A percentile compares a stretch with the other conserved stretches of the same genome.
These are phyloP conservation scores for Arctocebus calabarensis DNA, from an alignment of 2,797 vertebrate genomes.

Conservation along the genomic window DNA sequence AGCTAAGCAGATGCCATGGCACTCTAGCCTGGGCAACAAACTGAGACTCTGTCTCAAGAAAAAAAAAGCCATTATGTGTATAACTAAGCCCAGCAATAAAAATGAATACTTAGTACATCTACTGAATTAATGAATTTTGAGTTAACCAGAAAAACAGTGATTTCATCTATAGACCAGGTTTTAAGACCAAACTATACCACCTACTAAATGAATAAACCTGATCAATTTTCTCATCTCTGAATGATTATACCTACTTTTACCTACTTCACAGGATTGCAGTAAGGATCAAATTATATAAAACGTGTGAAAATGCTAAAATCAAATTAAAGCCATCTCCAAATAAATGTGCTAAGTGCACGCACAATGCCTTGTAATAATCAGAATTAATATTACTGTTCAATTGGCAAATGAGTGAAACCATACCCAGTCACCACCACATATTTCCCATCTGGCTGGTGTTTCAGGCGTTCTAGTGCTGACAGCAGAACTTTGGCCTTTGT, in stretches of 20 bases:
- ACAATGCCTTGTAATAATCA: background rate
- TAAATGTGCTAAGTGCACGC: background rate
- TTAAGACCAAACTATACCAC: background rate
- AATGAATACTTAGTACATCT: background rate
- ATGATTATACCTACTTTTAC: background rate
- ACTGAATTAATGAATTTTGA: background rate
- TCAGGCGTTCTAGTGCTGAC: constrained; percentile 91
- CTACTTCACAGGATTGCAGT: background rate
- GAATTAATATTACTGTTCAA: background rate
- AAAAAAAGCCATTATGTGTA: background rate
- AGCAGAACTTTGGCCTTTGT: constrained; percentile 97
- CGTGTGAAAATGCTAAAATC: background rate
- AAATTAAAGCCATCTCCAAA: background rate
- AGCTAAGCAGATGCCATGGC: too few species aligned
- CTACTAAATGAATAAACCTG: background rate
- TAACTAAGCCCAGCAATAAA: constrained; percentile 37
- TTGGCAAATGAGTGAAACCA: constrained; percentile 51
- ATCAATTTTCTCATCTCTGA: constrained; percentile 2
- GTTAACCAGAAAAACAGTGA: background rate
- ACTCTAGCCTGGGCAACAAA: too few species aligned
- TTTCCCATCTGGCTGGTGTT: constrained; percentile 94
- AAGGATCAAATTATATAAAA: background rate
- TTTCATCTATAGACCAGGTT: constrained; percentile 6
- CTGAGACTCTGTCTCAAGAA: too few species aligned
- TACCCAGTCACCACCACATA: constrained; percentile 98